Percentiles rank a stretch among this genome's conserved stretches.
These are phyloP conservation scores for Mactra quadrangularis DNA, from an alignment of 1,140 invertebrate genomes.

Conservation along the genomic window DNA sequence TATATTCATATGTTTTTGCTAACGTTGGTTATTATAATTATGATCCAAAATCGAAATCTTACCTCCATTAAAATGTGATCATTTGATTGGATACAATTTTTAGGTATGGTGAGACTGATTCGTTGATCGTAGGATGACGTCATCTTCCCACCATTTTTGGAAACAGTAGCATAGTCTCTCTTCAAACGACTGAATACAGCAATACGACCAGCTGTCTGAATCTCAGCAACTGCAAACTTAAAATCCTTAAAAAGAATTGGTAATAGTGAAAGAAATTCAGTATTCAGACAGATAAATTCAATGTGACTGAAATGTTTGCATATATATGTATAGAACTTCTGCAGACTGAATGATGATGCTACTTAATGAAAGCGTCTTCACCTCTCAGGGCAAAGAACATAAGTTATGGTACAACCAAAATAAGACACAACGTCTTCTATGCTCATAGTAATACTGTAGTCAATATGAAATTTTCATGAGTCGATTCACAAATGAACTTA, in stretches of 20 bases:
- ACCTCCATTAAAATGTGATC: conserved; percentile 80
- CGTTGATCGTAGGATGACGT: conserved; percentile 79
- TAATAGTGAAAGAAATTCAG: not conserved
- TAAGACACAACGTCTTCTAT: no score
- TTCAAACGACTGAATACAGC: conserved; percentile 80
- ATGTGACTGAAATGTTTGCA: not conserved
- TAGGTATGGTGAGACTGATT: conserved; percentile 73
- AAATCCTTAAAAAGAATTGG: conserved; percentile 69
- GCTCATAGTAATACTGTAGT: no score
- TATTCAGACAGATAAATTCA: not conserved
- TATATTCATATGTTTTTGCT: no score
- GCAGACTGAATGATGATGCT: no score
- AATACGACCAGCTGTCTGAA: conserved; percentile 69
- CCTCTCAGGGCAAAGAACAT: no score
- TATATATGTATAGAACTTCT: no score
- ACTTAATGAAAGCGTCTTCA: no score
- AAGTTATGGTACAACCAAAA: no score
- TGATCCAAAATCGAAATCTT: no score
- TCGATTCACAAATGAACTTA: no score
- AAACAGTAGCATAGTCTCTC: conserved; percentile 76
- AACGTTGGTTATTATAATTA: no score
- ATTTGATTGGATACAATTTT: conserved; percentile 72
- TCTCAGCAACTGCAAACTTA: conserved; percentile 80
- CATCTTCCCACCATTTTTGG: conserved; percentile 71
- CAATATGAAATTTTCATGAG: no score